A percentile compares a stretch with the other conserved stretches of the same genome.
phyloP scores from a whole-genome alignment of 2,888 invertebrate species.

The Phrixothrix hirtus region DNA sequence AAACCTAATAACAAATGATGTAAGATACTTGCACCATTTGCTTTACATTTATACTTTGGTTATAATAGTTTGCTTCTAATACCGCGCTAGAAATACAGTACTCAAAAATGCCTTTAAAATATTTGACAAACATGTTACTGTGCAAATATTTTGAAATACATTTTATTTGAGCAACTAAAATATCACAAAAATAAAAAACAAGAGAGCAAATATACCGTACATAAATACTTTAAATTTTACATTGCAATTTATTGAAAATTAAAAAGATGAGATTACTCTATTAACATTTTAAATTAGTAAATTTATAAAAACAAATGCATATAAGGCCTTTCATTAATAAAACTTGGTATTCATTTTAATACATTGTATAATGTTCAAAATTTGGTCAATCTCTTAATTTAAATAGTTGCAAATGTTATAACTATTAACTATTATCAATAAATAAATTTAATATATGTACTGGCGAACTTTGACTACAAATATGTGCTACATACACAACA shows the following conservation, averaged over 20 bases:
- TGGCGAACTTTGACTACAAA: constrained; percentile 32
- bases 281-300: too few relatives aligned
- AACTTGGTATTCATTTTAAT: too few relatives aligned
- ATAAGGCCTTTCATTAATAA: constrained; percentile 7
- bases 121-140: too few relatives aligned
- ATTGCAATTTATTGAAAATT: background rate
- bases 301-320: too few relatives aligned
- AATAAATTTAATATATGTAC: constrained; percentile 28
- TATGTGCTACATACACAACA: constrained; percentile 26
- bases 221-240: constrained; percentile 17
- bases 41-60: constrained; percentile 42
- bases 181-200: constrained; percentile 38
- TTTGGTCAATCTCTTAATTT: constrained; percentile 27
- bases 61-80: constrained; percentile 39
- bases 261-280: background rate
- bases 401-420: constrained; percentile 17
- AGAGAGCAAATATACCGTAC: constrained; percentile 31
- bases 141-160: constrained; percentile 16
- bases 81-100: constrained; percentile 39
- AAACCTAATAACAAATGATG: constrained; percentile 20
- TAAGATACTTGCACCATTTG: constrained; percentile 28
- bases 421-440: constrained; percentile 24
- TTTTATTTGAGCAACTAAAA: constrained; percentile 32
- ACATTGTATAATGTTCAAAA: constrained; percentile 14
- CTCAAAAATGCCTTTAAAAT: constrained; percentile 21